Conservation (phyloP, 2,888 invertebrate genomes). For the Mythimna lalbum region DNA sequence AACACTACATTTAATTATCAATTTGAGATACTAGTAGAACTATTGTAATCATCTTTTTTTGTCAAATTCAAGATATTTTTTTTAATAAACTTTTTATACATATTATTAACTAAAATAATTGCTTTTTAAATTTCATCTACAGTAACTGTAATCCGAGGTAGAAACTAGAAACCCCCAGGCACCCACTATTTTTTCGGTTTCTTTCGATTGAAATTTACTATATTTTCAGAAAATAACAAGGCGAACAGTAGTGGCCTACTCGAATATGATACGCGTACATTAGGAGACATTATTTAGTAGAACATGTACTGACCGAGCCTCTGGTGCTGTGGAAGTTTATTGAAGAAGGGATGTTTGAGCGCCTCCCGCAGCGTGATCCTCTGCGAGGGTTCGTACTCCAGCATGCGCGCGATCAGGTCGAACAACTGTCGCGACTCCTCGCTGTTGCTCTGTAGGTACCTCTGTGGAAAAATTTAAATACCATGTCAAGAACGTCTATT, state of each 20-base stretch:
- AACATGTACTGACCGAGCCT: slow-evolving; percentile 90
- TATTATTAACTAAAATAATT: too few species aligned
- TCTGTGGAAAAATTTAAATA: slow-evolving; percentile 87
- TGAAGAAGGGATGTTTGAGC: slow-evolving; percentile 98
- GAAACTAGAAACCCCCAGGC: too few species aligned
- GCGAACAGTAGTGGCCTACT: neutral
- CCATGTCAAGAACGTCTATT: neutral
- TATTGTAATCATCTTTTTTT: too few species aligned
- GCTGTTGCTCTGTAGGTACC: slow-evolving; percentile 96
- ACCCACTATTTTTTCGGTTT: slow-evolving; percentile 4
- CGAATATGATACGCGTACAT: neutral
- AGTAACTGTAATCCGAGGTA: too few species aligned
- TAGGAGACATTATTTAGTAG: neutral
- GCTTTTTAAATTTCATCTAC: too few species aligned
- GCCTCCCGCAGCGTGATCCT: slow-evolving; percentile 97
- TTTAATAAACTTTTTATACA: too few species aligned
- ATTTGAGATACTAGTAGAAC: too few species aligned
- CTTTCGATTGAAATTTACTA: slow-evolving; percentile 6
- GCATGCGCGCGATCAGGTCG: slow-evolving; percentile 98
- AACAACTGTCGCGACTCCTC: slow-evolving; percentile 98
- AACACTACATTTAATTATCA: too few species aligned
- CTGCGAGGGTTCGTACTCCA: slow-evolving; percentile 98
- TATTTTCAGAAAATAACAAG: slow-evolving; percentile 1
- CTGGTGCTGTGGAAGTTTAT: slow-evolving; percentile 95
- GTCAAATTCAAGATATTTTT: too few species aligned